These are phyloP conservation scores for Mycteria americana DNA, from an alignment of 2,797 vertebrate genomes.

Conservation along the genomic window DNA sequence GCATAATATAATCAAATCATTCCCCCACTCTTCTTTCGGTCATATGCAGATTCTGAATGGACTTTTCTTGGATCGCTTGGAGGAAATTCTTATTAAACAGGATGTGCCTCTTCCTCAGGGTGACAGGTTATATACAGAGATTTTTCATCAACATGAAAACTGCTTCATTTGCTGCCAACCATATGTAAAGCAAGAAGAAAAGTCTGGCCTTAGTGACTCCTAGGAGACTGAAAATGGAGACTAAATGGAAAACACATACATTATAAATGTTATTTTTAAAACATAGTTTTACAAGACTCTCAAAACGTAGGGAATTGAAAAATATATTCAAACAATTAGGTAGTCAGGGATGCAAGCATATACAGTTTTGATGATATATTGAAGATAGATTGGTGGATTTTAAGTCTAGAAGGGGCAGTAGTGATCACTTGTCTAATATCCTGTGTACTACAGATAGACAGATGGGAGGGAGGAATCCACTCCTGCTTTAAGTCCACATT, in stretches of 20 bases:
- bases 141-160: conserved; percentile 54
- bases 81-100: conserved; percentile 53
- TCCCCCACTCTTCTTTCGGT: neutral
- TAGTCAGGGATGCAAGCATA: neutral
- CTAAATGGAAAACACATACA: conserved; percentile 48
- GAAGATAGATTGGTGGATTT: neutral
- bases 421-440: neutral
- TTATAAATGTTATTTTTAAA: conserved; percentile 57
- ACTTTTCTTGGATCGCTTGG: neutral
- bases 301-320: neutral
- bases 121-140: conserved; percentile 50
- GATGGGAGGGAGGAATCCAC: neutral
- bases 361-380: neutral
- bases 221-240: conserved; percentile 60
- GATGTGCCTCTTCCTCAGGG: conserved; percentile 55
- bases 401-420: neutral
- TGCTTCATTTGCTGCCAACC: conserved; percentile 61
- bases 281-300: conserved; percentile 48
- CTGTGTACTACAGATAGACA: neutral
- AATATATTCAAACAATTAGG: neutral
- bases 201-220: conserved; percentile 53
- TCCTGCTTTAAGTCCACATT: neutral
- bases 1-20: neutral
- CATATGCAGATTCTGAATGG: neutral
- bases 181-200: conserved; percentile 55